Conservation (phyloP, 2,888 invertebrate genomes). For the Pherbina coryleti region DNA sequence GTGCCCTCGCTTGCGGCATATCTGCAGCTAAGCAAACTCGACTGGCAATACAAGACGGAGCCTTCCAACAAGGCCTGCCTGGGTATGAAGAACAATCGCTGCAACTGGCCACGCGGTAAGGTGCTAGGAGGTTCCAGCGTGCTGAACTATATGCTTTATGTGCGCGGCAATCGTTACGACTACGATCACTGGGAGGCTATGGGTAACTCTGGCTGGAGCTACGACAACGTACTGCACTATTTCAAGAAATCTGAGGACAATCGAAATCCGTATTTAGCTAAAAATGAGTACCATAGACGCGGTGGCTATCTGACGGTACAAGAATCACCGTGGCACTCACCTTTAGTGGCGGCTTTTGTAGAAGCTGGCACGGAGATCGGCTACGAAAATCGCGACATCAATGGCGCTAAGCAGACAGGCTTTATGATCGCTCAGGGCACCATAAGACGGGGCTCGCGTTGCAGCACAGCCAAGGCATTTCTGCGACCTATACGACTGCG, state of each 20-base stretch:
- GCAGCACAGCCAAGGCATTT: conserved; percentile 91
- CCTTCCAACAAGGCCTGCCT: conserved; percentile 84
- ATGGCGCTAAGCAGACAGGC: conserved; percentile 83
- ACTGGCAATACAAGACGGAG: conserved; percentile 92
- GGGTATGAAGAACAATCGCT: conserved; percentile 84
- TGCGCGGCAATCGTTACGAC: conserved; percentile 85
- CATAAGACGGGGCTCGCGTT: conserved; percentile 81
- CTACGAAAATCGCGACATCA: conserved; percentile 85
- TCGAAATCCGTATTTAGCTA: conserved; percentile 83
- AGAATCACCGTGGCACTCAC: conserved; percentile 88
- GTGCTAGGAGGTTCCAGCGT: conserved; percentile 90
- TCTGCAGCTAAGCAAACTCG: conserved; percentile 85
- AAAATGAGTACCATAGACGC: conserved; percentile 75
- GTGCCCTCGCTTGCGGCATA: conserved; percentile 90
- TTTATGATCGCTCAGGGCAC: conserved; percentile 88
- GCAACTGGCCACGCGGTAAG: conserved; percentile 91
- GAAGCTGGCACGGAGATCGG: conserved; percentile 86
- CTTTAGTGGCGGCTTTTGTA: conserved; percentile 84
- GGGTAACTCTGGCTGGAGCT: conserved; percentile 92
- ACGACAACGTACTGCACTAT: conserved; percentile 85
- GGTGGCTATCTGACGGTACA: conserved; percentile 85
- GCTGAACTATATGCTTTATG: conserved; percentile 92
- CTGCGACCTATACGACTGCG: conserved; percentile 82
- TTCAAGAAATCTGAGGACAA: conserved; percentile 93
- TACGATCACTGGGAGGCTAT: conserved; percentile 90